These are phyloP conservation scores for Riparia riparia DNA, from an alignment of 2,113 vertebrate species.

Conservation along the genomic window DNA sequence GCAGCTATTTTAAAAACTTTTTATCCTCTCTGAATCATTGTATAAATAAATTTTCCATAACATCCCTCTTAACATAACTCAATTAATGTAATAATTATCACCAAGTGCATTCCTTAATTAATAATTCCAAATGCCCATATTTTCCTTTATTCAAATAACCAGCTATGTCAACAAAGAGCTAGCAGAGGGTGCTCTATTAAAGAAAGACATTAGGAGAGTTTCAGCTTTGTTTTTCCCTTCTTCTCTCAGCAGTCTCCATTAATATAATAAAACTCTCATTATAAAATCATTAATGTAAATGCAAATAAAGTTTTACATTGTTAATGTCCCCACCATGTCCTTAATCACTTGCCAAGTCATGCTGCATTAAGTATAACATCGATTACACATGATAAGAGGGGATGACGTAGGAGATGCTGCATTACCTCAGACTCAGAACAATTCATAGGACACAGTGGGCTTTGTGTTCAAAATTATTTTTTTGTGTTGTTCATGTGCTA, in stretches of 20 bases:
- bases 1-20: neutral
- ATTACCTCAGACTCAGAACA: slow-evolving; percentile 1
- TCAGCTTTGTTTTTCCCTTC: slow-evolving; percentile 48
- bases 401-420: slow-evolving; percentile 6
- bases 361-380: slow-evolving; percentile 70
- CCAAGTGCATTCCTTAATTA: slow-evolving; percentile 48
- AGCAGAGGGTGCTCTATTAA: slow-evolving; percentile 39
- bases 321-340: slow-evolving; percentile 68
- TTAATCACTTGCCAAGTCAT: slow-evolving; percentile 73
- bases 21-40: neutral
- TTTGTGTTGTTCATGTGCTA: neutral
- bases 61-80: neutral
- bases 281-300: slow-evolving; percentile 78
- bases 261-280: slow-evolving; percentile 79
- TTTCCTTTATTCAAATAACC: slow-evolving; percentile 61
- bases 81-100: slow-evolving; percentile 54
- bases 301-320: slow-evolving; percentile 75
- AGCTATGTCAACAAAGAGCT: slow-evolving; percentile 65
- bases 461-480: slow-evolving; percentile 3
- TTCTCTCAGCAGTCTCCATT: slow-evolving; percentile 69
- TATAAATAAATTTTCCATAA: neutral
- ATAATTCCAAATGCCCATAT: slow-evolving; percentile 20
- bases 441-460: neutral
- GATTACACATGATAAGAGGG: slow-evolving; percentile 60
- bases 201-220: slow-evolving; percentile 26